Evolutionary conservation across 2,797 vertebrate genomes (phyloP), one percentile per base, ranked within the genome.

Genomic region (Aphelocoma californica): DNA sequence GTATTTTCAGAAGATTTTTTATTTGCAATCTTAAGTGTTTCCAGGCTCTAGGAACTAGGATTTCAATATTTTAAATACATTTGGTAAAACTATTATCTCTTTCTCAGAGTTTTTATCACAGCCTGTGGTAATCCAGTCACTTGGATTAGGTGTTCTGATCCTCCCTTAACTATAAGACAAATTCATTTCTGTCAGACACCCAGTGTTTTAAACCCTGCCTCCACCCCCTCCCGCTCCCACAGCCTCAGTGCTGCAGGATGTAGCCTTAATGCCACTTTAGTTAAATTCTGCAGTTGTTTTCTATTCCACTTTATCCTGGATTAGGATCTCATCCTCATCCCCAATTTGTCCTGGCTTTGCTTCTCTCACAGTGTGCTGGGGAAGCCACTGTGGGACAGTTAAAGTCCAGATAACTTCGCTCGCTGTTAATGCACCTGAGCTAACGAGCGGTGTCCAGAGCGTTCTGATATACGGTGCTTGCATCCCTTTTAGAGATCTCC

Each of bases 101-200:
- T 84, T n/a, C 73, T 60, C 18, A 10, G 66, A 40, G 57, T 80
- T 84, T 95, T 92, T 80, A 29, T 71, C 36, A 51, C 56, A 81
- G 86, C 58, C 78, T 86, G 10, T 67, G 48, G 51, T 91, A 91
- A 95, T 93, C 88, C 48, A 45, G 44, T 66, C 73, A 24, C 80
- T 79, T 90, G 88, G 86, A 92, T 96, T 94, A 92, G 83, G 50
- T 85, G 48, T 75, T 87, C 74, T 93, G 78, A 91, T 87, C 64
- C 71, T 88, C 67, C n/a, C 38, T 64, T 67, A 67, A 89, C 81
- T 73, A 7, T 57, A 19, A 87, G 81, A 50, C 56, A 79, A 93
- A 92, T 80, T 95, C 3, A 95, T 95, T 97, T 94, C 86, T 96
- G 92, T 62, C 90, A 53, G 89, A 85, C 88, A 81, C 71, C 24